Percentiles rank a stretch among this genome's conserved stretches.
Evolutionary conservation across 2,113 vertebrate genomes (phyloP).

Genomic region (Lutjanus erythropterus): DNA sequence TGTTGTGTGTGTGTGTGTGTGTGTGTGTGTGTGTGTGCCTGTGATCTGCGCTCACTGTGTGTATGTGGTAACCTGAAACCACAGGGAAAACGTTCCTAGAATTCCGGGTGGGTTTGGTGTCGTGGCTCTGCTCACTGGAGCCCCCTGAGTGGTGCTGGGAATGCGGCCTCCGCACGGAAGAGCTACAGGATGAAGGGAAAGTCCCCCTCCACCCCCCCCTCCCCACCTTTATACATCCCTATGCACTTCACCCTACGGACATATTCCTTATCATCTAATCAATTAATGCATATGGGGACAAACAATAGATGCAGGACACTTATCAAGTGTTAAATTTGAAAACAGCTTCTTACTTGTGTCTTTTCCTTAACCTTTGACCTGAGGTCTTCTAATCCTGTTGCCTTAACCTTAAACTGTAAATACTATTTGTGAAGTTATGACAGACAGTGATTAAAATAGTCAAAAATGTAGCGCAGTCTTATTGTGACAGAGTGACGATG

Average conservation of each 20-base stretch:
- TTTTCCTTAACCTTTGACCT: neutral
- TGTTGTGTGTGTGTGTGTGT: constrained; percentile 68
- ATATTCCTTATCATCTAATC: constrained; percentile 10
- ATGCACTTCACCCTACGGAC: constrained; percentile 18
- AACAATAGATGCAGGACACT: neutral
- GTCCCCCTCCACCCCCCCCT: constrained; percentile 30
- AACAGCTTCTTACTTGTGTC: no score
- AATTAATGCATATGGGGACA: neutral
- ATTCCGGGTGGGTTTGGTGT: constrained; percentile 83
- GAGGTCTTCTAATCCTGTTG: neutral
- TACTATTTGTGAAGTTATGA: no score
- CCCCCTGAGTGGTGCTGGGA: constrained; percentile 78
- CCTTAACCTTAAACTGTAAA: neutral
- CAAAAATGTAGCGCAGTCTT: no score
- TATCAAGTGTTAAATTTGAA: neutral
- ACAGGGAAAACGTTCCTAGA: constrained; percentile 82
- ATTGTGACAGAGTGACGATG: constrained; percentile 7
- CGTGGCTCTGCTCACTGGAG: constrained; percentile 73
- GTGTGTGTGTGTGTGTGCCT: constrained; percentile 61
- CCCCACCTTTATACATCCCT: constrained; percentile 36
- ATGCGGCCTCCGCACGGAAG: constrained; percentile 68
- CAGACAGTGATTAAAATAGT: neutral
- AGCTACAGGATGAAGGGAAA: constrained; percentile 63
- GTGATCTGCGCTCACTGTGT: constrained; percentile 68
- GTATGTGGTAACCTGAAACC: constrained; percentile 81